Conservation (phyloP, 2,888 invertebrate genomes). For the Drosophila buzzatii region DNA sequence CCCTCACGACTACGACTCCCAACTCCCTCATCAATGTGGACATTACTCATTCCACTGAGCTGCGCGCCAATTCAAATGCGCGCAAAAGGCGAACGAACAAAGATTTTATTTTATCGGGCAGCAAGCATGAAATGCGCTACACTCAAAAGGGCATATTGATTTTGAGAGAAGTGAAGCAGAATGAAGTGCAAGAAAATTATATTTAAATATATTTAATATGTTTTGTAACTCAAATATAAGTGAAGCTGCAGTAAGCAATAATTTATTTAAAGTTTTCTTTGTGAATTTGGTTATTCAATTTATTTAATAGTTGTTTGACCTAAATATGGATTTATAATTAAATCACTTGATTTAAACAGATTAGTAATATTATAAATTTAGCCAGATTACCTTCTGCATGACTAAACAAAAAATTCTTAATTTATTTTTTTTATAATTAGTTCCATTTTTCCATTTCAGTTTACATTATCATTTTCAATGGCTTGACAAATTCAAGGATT, state of each 20-base stretch:
- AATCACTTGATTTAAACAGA: not conserved
- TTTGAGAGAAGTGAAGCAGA: not conserved
- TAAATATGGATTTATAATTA: not conserved
- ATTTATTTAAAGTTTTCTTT: not conserved
- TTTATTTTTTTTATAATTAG: not conserved
- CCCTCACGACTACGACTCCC: not conserved
- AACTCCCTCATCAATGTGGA: constrained; percentile 45
- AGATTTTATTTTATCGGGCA: constrained; percentile 29
- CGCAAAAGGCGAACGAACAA: constrained; percentile 34
- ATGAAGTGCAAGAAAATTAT: not conserved
- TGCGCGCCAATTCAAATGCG: constrained; percentile 63
- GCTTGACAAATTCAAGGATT: constrained; percentile 3
- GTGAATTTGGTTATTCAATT: not conserved
- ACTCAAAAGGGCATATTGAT: constrained; percentile 19
- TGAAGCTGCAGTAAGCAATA: too few species aligned
- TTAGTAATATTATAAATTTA: too few species aligned
- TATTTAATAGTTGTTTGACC: too few species aligned
- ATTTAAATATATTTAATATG: not conserved
- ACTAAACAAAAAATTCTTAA: not conserved
- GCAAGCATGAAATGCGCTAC: constrained; percentile 39
- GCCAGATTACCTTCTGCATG: not conserved
- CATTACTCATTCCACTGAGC: constrained; percentile 66
- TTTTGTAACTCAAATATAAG: not conserved
- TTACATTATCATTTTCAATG: not conserved
- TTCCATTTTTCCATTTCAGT: not conserved